Percentiles rank a stretch among this genome's conserved stretches.
Evolutionary conservation across 2,797 vertebrate species (phyloP).

Genomic region (Thamnophis elegans): DNA sequence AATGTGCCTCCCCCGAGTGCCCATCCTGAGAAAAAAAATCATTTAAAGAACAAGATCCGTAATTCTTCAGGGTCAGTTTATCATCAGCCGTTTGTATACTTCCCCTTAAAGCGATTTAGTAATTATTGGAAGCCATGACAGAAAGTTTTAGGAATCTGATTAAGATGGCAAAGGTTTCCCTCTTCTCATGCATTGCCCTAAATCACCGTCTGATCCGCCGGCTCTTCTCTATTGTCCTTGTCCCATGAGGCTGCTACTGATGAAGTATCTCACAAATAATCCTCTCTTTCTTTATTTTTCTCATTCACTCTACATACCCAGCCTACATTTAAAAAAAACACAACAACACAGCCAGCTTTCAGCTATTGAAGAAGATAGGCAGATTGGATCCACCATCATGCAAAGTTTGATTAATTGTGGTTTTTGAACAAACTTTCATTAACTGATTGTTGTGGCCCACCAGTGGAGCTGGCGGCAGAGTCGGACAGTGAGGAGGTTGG

Average conservation of each 20-base stretch:
- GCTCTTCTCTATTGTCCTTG: conserved; percentile 8
- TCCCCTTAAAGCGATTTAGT: conserved; percentile 73
- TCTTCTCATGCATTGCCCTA: conserved; percentile 76
- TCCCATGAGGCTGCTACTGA: conserved; percentile 1
- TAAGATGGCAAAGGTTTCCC: conserved; percentile 78
- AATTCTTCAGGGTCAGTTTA: conserved; percentile 60
- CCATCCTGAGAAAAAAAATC: conserved; percentile 14
- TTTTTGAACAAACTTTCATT: not conserved
- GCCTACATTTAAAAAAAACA: not conserved
- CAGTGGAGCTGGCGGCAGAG: too few relatives aligned
- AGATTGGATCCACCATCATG: not conserved
- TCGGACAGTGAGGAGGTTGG: too few relatives aligned
- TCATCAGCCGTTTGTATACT: conserved; percentile 70
- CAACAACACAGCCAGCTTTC: not conserved
- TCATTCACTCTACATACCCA: not conserved
- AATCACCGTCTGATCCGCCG: not conserved
- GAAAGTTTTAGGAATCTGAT: conserved; percentile 59
- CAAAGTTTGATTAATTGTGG: not conserved
- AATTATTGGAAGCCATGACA: conserved; percentile 66
- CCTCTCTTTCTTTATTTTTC: not conserved
- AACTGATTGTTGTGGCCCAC: not conserved
- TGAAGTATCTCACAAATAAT: not conserved
- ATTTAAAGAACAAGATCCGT: conserved; percentile 39
- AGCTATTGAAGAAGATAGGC: not conserved
- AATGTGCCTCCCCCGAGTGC: conserved; percentile 51